These are phyloP conservation scores for Amiota minor DNA, from an alignment of 2,888 invertebrate species.

Conservation along the genomic window DNA sequence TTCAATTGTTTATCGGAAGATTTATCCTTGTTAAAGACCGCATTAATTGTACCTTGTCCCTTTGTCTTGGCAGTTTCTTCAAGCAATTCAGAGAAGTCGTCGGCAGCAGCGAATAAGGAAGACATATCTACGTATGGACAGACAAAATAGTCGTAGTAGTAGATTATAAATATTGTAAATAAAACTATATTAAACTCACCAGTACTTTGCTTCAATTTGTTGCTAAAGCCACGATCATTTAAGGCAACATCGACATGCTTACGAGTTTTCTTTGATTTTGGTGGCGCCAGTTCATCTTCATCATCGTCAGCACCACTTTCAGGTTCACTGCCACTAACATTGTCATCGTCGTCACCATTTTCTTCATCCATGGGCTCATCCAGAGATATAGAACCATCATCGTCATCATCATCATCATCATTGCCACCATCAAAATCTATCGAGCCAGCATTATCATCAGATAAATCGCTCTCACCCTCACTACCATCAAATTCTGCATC, in stretches of 20 bases:
- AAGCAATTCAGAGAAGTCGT: slow-evolving; percentile 89
- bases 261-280: slow-evolving; percentile 65
- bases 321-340: slow-evolving; percentile 52
- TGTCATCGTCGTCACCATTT: slow-evolving; percentile 51
- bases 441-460: slow-evolving; percentile 64
- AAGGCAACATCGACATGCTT: slow-evolving; percentile 40
- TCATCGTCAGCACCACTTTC: slow-evolving; percentile 44
- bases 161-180: not conserved
- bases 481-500: slow-evolving; percentile 66
- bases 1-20: slow-evolving; percentile 85
- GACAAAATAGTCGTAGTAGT: slow-evolving; percentile 4
- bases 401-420: slow-evolving; percentile 57
- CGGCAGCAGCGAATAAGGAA: slow-evolving; percentile 86
- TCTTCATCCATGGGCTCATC: slow-evolving; percentile 56
- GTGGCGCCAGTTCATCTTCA: slow-evolving; percentile 47
- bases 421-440: slow-evolving; percentile 56
- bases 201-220: slow-evolving; percentile 68
- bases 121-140: slow-evolving; percentile 74
- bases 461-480: slow-evolving; percentile 71
- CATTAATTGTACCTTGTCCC: slow-evolving; percentile 80
- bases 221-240: slow-evolving; percentile 64
- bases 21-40: slow-evolving; percentile 83
- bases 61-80: slow-evolving; percentile 86
- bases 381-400: slow-evolving; percentile 55
- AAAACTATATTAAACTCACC: slow-evolving; percentile 52